These are phyloP conservation scores for Drosophila gunungcola DNA, from an alignment of 1,140 invertebrate species.

Conservation along the genomic window DNA sequence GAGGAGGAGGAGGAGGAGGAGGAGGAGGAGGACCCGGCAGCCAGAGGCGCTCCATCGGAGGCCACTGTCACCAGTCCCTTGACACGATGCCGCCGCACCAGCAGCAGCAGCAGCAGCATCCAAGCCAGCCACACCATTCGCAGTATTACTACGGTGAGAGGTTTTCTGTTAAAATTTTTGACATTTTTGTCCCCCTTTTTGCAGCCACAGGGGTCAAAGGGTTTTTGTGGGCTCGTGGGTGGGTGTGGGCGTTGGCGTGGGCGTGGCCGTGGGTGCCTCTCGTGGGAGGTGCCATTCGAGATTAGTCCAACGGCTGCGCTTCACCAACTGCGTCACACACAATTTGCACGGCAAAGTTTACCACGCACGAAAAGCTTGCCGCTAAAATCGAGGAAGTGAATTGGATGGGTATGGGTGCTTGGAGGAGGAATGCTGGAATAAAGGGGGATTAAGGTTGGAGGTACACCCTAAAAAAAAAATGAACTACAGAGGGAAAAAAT, in stretches of 20 bases:
- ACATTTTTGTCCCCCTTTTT: background rate
- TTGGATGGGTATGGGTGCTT: background rate
- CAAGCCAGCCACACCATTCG: conserved; percentile 7
- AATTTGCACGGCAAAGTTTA: conserved; percentile 40
- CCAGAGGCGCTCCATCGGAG: conserved; percentile 31
- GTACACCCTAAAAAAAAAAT: too few relatives aligned
- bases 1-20: background rate
- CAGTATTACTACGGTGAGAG: conserved; percentile 65
- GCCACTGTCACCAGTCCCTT: conserved; percentile 34
- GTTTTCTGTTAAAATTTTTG: background rate
- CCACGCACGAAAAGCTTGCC: conserved; percentile 29
- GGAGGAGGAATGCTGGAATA: too few relatives aligned
- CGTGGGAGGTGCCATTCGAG: conserved; percentile 17
- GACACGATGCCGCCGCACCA: conserved; percentile 25
- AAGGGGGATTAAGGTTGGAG: too few relatives aligned
- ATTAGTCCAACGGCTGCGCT: conserved; percentile 30
- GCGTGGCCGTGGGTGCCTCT: background rate
- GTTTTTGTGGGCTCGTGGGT: background rate
- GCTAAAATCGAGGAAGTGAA: conserved; percentile 3
- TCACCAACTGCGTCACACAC: conserved; percentile 28
- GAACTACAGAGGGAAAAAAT: too few relatives aligned
- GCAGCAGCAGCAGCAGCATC: conserved; percentile 34
- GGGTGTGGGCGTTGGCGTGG: too few relatives aligned
- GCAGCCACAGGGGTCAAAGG: background rate
- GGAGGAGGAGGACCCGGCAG: conserved; percentile 2